Evolutionary conservation across 1,140 invertebrate genomes (phyloP).

Genomic region (Aphidius gifuensis): DNA sequence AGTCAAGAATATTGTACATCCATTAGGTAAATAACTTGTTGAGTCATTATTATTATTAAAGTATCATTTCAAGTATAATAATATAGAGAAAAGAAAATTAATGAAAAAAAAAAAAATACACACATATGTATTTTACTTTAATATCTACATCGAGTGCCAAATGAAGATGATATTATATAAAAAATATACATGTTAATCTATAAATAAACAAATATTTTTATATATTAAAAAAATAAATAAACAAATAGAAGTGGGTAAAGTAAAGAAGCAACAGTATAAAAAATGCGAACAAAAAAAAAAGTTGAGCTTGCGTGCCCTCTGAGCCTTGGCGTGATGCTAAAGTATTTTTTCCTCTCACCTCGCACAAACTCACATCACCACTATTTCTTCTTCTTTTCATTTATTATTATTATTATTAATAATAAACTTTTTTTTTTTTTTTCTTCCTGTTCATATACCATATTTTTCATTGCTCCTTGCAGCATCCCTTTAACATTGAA

Average conservation of each 20-base stretch:
- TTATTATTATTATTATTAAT: neutral
- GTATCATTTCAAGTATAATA: no score
- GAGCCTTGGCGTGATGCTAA: conserved; percentile 35
- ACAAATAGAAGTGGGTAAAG: conserved; percentile 11
- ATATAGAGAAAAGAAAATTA: no score
- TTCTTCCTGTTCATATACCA: neutral
- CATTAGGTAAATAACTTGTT: no score
- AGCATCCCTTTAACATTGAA: conserved; percentile 23
- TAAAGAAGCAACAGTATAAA: conserved; percentile 8
- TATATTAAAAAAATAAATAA: neutral
- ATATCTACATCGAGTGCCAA: no score
- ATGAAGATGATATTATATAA: no score
- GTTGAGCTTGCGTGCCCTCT: conserved; percentile 33
- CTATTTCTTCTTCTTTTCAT: conserved; percentile 3
- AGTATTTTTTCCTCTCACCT: conserved; percentile 15
- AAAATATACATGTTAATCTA: neutral
- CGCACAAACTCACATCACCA: neutral
- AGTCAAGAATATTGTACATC: no score
- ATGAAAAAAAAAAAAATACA: no score
- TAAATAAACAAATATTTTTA: neutral
- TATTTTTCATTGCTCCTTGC: conserved; percentile 12
- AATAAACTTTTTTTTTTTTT: no score
- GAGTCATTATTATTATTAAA: no score
- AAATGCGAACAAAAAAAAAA: conserved; percentile 19
- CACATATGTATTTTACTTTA: no score